These are phyloP conservation scores for Microcebus griseorufus DNA, from an alignment of 2,113 vertebrate species.

Conservation along the genomic window DNA sequence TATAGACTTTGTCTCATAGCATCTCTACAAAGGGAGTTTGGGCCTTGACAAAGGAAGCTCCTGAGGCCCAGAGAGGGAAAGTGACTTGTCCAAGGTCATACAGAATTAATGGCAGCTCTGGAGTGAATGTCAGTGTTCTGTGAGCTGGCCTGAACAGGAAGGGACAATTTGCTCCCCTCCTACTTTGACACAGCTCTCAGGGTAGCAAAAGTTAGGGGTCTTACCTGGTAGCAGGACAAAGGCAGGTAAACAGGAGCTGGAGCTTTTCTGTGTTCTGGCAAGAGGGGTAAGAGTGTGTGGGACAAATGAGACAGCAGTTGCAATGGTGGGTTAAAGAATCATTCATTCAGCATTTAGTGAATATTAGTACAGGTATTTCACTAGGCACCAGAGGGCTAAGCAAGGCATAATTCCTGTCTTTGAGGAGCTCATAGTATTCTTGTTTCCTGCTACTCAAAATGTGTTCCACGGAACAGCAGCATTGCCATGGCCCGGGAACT, in stretches of 20 bases:
- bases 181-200: neutral
- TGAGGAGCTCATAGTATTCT: neutral
- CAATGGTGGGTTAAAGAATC: neutral
- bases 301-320: neutral
- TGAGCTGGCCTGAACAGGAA: neutral
- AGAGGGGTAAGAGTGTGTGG: neutral
- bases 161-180: neutral
- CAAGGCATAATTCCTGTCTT: neutral
- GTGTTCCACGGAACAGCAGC: neutral
- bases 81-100: constrained; percentile 39
- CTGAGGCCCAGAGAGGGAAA: neutral
- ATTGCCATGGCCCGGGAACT: neutral
- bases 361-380: neutral
- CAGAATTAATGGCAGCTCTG: neutral
- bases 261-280: constrained; percentile 62
- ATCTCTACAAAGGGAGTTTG: neutral
- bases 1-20: neutral
- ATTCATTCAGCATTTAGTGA: neutral
- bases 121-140: neutral
- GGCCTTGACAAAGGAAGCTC: neutral
- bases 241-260: constrained; percentile 13
- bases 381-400: neutral
- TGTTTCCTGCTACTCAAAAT: neutral
- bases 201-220: neutral
- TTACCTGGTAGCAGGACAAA: constrained; percentile 67